These are phyloP conservation scores for Theodoxus fluviatilis DNA, from an alignment of 2,888 invertebrate genomes.

Conservation along the genomic window DNA sequence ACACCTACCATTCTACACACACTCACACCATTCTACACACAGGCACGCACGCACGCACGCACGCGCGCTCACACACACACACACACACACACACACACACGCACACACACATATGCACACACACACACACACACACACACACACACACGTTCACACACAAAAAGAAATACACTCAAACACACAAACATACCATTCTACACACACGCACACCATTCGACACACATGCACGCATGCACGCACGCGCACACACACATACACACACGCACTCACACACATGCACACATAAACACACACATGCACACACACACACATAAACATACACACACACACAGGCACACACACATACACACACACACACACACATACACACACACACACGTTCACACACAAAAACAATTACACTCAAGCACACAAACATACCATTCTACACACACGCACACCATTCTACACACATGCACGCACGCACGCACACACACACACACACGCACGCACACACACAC, in stretches of 20 bases:
- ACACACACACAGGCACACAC: no score
- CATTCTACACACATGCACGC: neutral
- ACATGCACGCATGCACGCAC: no score
- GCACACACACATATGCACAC: neutral
- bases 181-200: no score
- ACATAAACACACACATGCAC: neutral
- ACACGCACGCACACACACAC: neutral
- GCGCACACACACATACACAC: neutral
- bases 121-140: conserved; percentile 8
- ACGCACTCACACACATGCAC: no score
- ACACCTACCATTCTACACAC: no score
- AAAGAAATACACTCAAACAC: neutral
- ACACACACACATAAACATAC: no score
- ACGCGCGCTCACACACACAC: neutral
- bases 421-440: neutral
- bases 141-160: conserved; percentile 6
- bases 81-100: neutral
- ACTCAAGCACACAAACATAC: no score
- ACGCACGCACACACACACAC: conserved; percentile 7
- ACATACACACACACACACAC: conserved; percentile 13
- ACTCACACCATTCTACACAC: neutral
- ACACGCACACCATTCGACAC: no score
- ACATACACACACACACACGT: neutral
- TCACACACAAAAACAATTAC: no score
- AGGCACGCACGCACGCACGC: no score